A percentile compares a stretch with the other conserved stretches of the same genome.
Evolutionary conservation across 2,113 vertebrate genomes (phyloP).

Genomic region (Brienomyrus brachyistius): DNA sequence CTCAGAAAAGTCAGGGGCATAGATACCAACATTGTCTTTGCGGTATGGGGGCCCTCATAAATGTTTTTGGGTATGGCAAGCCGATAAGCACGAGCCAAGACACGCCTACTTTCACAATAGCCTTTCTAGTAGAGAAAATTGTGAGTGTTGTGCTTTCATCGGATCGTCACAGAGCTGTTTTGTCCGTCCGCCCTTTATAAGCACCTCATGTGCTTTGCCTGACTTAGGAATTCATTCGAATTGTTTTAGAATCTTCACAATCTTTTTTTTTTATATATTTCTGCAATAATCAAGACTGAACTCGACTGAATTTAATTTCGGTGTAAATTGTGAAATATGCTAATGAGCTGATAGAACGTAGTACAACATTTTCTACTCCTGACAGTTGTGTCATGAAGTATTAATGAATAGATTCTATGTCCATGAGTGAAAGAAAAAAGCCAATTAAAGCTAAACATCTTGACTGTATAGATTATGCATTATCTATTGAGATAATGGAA

Average conservation of each 20-base stretch:
- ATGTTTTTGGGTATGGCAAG: background rate
- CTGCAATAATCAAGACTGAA: background rate
- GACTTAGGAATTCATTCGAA: background rate
- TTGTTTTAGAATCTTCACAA: background rate
- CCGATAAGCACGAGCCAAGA: background rate
- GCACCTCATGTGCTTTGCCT: background rate
- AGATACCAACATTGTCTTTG: background rate
- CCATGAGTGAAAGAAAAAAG: background rate
- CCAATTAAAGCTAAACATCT: background rate
- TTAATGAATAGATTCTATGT: background rate
- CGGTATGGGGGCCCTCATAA: background rate
- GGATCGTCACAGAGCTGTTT: background rate
- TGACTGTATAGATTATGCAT: background rate
- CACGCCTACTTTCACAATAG: background rate
- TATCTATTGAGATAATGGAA: background rate
- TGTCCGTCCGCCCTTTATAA: background rate
- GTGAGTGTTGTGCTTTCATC: background rate
- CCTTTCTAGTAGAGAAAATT: background rate
- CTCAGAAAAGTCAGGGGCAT: background rate
- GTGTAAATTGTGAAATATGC: background rate
- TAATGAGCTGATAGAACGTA: background rate
- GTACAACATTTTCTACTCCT: background rate
- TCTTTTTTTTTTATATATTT: background rate
- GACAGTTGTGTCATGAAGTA: background rate
- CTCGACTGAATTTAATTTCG: background rate